Evolutionary conservation across 2,797 vertebrate genomes (phyloP), one percentile per base, ranked within the genome.

Genomic region (Danio aesculapii): DNA sequence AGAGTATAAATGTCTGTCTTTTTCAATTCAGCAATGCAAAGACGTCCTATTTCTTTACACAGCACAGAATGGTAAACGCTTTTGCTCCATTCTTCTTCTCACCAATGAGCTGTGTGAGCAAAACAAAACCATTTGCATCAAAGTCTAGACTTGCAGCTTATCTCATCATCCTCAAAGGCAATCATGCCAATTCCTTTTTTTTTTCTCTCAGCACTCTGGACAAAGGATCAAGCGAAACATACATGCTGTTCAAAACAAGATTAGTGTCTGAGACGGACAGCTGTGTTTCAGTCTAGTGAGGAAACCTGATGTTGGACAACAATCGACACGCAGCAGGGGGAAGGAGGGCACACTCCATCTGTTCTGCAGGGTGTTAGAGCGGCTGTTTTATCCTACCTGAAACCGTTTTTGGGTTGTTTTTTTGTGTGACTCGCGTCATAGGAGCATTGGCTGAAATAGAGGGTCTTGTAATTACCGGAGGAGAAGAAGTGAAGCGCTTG

Each of bases 261-360:
- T 87, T 87, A 85, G 75, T 21, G 70, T 50, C 19, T 77, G 49
- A 77, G 58, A 79, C 53, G 50, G 46, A 69, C 79, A 85, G 80
- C 58, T 83, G 81, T 44, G 61, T 81, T 76, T 84, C 73, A 79
- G 43, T 59, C 61, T 79, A 76, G 77, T 11, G 41, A 71, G 71
- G 67, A 82, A 61, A 61, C 73, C 52, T 61, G 69, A 44, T 72
- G 66, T 76, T 79, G 39, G 21, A 79, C 76, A 66, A 66, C 73
- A 73, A 69, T 57, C 39, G 13, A 61, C 43, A 41, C 9, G 0
- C 55, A 43, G 62, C 44, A 16, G 44, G 69, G 74, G 6, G 80
- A 81, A 71, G 44, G 73, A 85, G 82, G 76, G 19, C 57, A 14
- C 19, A 63, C 79, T 84, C 83, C 85, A 84, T 88, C 85, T 88